A percentile compares a stretch with the other conserved stretches of the same genome.
phyloP scores from a whole-genome alignment of 2,888 invertebrate species.

The Zeuzera pyrina region DNA sequence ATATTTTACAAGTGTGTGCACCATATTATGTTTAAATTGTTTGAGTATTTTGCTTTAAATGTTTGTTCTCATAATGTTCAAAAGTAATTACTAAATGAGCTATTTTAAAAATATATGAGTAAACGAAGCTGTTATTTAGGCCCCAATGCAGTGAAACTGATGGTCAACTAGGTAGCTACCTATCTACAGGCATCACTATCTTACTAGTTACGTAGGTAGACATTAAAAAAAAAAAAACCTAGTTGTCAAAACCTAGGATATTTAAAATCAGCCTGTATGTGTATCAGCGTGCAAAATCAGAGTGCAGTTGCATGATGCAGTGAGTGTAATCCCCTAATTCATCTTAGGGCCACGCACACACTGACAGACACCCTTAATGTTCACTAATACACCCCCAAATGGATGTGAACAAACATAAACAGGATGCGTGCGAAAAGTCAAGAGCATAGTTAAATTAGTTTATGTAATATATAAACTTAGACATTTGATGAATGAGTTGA shows the following conservation, averaged over 20 bases:
- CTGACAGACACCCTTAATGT: constrained; percentile 42
- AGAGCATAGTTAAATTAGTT: constrained; percentile 49
- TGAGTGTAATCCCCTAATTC: constrained; percentile 68
- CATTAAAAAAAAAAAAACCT: background rate
- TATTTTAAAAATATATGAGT: too few species aligned
- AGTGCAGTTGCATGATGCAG: constrained; percentile 70
- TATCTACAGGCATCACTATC: too few species aligned
- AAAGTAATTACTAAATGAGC: too few species aligned
- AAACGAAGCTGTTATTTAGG: too few species aligned
- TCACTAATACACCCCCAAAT: constrained; percentile 52
- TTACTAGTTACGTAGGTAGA: background rate
- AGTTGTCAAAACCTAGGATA: background rate
- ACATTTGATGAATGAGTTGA: too few species aligned
- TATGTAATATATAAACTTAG: constrained; percentile 9
- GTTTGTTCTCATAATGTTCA: too few species aligned
- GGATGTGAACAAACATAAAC: constrained; percentile 41
- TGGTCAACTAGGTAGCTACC: too few species aligned
- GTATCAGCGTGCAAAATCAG: constrained; percentile 60
- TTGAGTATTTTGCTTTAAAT: too few species aligned
- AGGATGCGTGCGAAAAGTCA: constrained; percentile 67
- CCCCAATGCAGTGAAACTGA: too few species aligned
- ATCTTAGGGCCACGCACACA: constrained; percentile 41
- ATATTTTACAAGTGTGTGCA: too few species aligned
- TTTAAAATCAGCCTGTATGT: constrained; percentile 39
- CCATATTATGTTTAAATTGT: too few species aligned